Evolutionary conservation across 2,797 vertebrate species (phyloP).

Genomic region (Hippocampus kuda): DNA sequence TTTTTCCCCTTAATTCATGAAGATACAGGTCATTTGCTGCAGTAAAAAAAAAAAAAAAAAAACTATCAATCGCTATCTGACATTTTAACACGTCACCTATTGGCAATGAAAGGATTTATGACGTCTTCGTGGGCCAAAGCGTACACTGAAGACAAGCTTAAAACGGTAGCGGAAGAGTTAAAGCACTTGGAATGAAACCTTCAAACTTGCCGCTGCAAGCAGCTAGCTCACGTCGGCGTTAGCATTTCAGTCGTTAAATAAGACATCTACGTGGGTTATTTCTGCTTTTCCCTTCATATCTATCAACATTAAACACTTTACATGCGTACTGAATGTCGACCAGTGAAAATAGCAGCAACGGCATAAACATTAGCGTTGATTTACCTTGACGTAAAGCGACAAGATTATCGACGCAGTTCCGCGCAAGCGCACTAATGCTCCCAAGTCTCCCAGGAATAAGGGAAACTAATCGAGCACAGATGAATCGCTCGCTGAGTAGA

Average conservation of each 20-base stretch:
- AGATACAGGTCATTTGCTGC: not conserved
- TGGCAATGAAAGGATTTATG: not conserved
- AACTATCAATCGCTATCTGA: not conserved
- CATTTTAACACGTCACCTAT: not conserved
- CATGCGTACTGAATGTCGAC: not conserved
- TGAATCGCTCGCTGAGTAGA: not conserved
- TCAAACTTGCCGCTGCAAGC: not conserved
- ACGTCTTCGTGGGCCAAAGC: not conserved
- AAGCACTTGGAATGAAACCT: not conserved
- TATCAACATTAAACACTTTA: not conserved
- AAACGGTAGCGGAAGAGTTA: not conserved
- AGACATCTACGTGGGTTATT: not conserved
- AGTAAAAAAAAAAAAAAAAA: not conserved
- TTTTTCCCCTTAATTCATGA: too few relatives aligned
- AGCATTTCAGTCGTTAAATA: not conserved
- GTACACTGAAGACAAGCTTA: not conserved
- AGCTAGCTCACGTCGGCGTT: not conserved
- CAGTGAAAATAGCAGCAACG: not conserved
- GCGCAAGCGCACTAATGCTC: not conserved
- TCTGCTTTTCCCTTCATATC: not conserved
- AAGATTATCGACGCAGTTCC: not conserved
- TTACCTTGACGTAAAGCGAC: not conserved
- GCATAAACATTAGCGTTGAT: not conserved
- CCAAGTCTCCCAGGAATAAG: not conserved
- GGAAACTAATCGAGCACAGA: constrained; percentile 2